These are phyloP conservation scores for Ectropis grisescens DNA, from an alignment of 1,140 invertebrate genomes.

Conservation along the genomic window DNA sequence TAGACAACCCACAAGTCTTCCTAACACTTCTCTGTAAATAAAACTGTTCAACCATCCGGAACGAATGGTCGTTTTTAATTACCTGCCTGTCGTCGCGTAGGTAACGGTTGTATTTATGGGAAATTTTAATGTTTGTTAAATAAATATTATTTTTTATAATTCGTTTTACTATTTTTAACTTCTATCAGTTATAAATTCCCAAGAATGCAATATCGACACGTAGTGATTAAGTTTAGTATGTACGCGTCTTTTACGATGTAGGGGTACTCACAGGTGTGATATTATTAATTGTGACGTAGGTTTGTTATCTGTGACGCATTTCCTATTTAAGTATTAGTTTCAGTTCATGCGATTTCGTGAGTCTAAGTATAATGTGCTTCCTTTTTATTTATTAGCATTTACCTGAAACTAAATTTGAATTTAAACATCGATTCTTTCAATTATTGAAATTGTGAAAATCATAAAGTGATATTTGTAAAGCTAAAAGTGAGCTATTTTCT, in stretches of 20 bases:
- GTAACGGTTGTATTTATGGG: constrained; percentile 21
- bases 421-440: too few species aligned
- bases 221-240: too few species aligned
- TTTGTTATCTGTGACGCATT: too few species aligned
- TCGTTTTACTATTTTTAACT: constrained; percentile 15
- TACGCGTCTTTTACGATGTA: too few species aligned
- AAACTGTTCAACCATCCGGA: constrained; percentile 27
- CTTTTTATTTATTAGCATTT: too few species aligned
- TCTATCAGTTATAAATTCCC: constrained; percentile 5
- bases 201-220: constrained; percentile 13
- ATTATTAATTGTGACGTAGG: too few species aligned
- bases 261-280: too few species aligned
- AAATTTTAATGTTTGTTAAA: constrained; percentile 28
- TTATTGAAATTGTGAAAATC: too few species aligned
- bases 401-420: too few species aligned
- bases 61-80: constrained; percentile 24
- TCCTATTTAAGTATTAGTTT: too few species aligned
- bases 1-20: constrained; percentile 18
- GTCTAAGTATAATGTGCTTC: too few species aligned
- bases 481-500: constrained; percentile 24
- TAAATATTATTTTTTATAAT: constrained; percentile 21
- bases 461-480: constrained; percentile 18
- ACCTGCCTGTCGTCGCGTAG: constrained; percentile 12
- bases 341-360: too few species aligned
- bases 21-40: constrained; percentile 51